Percentiles rank a stretch among this genome's conserved stretches.
Conservation (phyloP, 2,113 vertebrate genomes). For the Climacteris rufus region DNA sequence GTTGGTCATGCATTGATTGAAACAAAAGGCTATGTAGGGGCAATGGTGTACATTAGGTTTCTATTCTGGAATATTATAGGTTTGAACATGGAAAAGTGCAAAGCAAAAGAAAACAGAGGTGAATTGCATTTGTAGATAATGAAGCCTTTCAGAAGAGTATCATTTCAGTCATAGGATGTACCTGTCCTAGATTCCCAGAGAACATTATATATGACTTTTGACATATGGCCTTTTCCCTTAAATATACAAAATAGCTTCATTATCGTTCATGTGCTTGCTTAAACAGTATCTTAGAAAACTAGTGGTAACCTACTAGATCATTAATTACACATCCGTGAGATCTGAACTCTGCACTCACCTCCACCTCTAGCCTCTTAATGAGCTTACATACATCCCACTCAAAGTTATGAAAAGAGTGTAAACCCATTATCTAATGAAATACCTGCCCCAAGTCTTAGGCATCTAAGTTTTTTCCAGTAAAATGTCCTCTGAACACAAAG, state of each 20-base stretch:
- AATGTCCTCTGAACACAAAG: neutral
- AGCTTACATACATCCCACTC: neutral
- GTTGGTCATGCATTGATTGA: neutral
- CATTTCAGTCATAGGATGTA: neutral
- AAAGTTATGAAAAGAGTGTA: neutral
- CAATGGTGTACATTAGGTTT: neutral
- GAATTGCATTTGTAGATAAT: neutral
- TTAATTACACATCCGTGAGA: neutral
- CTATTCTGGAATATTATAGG: neutral
- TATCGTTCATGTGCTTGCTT: neutral
- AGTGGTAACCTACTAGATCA: neutral
- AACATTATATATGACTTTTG: neutral
- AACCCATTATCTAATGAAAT: neutral
- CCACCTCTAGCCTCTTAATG: neutral
- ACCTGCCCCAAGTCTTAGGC: neutral
- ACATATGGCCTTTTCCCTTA: neutral
- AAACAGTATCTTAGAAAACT: neutral
- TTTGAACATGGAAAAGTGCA: neutral
- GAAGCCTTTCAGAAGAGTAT: neutral
- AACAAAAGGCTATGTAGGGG: neutral
- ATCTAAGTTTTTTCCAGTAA: neutral
- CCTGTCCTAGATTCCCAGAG: neutral
- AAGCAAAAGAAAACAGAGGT: neutral
- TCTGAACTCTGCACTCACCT: neutral
- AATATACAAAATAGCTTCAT: neutral